Evolutionary conservation across 2,797 vertebrate species (phyloP).

Genomic region (Liparis tanakae): DNA sequence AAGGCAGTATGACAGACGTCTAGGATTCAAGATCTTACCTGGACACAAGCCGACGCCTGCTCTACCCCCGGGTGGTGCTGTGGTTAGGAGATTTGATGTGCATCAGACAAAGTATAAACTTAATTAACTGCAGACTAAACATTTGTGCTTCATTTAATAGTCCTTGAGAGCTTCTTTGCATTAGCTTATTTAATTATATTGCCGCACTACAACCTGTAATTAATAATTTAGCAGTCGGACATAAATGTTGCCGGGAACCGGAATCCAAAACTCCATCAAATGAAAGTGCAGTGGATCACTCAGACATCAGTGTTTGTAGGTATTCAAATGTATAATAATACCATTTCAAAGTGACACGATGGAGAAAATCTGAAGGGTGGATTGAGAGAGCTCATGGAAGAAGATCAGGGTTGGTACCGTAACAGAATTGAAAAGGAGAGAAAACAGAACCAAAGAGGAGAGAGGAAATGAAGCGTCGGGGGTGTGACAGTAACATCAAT

Average conservation of each 20-base stretch:
- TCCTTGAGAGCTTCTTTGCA: slow-evolving; percentile 67
- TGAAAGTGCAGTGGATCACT: slow-evolving; percentile 32
- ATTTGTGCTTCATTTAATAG: slow-evolving; percentile 67
- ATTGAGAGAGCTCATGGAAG: slow-evolving; percentile 21
- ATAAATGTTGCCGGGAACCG: slow-evolving; percentile 54
- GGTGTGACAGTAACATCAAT: slow-evolving; percentile 44
- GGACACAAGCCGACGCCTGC: slow-evolving; percentile 34
- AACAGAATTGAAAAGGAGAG: slow-evolving; percentile 39
- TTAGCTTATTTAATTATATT: slow-evolving; percentile 73
- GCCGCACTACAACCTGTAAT: slow-evolving; percentile 63
- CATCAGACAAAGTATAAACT: slow-evolving; percentile 58
- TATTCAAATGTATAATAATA: slow-evolving; percentile 27
- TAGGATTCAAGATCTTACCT: slow-evolving; percentile 37
- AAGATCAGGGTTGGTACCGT: slow-evolving; percentile 25
- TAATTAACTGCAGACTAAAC: slow-evolving; percentile 68
- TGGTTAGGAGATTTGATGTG: slow-evolving; percentile 51
- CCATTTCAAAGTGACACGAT: slow-evolving; percentile 37
- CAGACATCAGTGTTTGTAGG: slow-evolving; percentile 32
- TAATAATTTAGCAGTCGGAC: slow-evolving; percentile 65
- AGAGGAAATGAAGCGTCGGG: slow-evolving; percentile 48
- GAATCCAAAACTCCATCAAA: slow-evolving; percentile 45
- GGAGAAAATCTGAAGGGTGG: slow-evolving; percentile 12
- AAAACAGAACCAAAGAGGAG: slow-evolving; percentile 39
- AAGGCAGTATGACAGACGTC: slow-evolving; percentile 12
- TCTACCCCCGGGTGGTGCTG: slow-evolving; percentile 35